These are phyloP conservation scores for Amazona guildingii DNA, from an alignment of 2,113 vertebrate species.

Conservation along the genomic window DNA sequence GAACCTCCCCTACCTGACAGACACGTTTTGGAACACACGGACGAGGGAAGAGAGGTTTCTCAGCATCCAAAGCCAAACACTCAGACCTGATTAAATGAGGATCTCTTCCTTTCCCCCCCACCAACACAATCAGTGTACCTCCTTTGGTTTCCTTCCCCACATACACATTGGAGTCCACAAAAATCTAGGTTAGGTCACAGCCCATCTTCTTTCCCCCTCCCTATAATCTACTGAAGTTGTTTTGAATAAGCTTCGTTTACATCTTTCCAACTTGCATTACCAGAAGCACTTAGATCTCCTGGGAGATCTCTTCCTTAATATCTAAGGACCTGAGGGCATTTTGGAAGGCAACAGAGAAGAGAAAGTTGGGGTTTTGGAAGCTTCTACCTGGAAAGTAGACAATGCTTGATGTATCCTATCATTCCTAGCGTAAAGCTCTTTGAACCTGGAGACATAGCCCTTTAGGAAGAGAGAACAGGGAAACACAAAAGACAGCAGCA, in stretches of 20 bases:
- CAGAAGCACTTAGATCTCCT: conserved; percentile 34
- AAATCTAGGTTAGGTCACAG: conserved; percentile 18
- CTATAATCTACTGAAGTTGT: not conserved
- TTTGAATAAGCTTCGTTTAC: conserved; percentile 54
- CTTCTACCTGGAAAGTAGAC: not conserved
- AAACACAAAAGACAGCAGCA: not conserved
- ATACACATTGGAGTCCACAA: not conserved
- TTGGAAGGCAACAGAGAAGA: conserved; percentile 28
- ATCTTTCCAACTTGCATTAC: conserved; percentile 38
- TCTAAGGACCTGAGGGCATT: conserved; percentile 21
- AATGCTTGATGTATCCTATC: not conserved
- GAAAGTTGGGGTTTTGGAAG: conserved; percentile 18
- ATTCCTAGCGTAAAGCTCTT: not conserved
- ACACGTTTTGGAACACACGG: not conserved
- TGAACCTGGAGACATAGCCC: not conserved
- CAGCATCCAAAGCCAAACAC: not conserved
- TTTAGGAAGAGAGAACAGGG: not conserved
- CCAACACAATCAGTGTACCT: not conserved
- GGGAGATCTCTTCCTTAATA: conserved; percentile 18
- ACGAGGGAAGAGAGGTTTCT: not conserved
- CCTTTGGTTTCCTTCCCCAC: not conserved
- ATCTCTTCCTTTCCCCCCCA: not conserved
- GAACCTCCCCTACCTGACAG: not conserved
- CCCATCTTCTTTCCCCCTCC: not conserved
- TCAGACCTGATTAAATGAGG: rapidly evolving